Conservation (phyloP, 2,113 vertebrate genomes). For the Echinops telfairi region DNA sequence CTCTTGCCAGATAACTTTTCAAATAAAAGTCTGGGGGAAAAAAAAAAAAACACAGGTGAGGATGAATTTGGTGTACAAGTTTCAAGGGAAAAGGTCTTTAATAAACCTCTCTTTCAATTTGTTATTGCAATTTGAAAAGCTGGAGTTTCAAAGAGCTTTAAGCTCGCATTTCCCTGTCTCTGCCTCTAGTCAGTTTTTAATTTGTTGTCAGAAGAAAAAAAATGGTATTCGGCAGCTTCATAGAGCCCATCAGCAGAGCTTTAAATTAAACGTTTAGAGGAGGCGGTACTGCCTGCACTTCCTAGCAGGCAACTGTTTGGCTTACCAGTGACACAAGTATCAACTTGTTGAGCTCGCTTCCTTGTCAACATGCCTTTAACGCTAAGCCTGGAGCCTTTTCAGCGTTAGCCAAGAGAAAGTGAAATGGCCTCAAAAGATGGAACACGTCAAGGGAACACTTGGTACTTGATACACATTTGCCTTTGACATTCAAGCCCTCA, state of each 20-base stretch:
- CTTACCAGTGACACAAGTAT: conserved; percentile 55
- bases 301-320: not conserved
- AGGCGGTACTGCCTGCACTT: conserved; percentile 11
- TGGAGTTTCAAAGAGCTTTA: not conserved
- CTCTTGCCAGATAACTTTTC: not conserved
- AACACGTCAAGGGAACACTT: not conserved
- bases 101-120: not conserved
- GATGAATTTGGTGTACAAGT: not conserved
- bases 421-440: not conserved
- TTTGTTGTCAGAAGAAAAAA: conserved; percentile 26
- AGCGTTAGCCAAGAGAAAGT: conserved; percentile 53
- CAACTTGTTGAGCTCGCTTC: conserved; percentile 75
- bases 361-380: conserved; percentile 68
- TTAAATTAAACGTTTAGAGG: conserved; percentile 17
- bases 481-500: not conserved
- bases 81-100: not conserved
- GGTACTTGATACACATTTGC: not conserved
- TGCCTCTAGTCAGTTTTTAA: not conserved
- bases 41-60: not conserved
- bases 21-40: not conserved
- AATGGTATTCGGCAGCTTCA: conserved; percentile 5
- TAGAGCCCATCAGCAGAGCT: conserved; percentile 37
- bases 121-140: conserved; percentile 3
- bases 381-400: conserved; percentile 36
- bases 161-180: not conserved